These are phyloP conservation scores for Hiodon tergisus DNA, from an alignment of 2,113 vertebrate species.

Conservation along the genomic window DNA sequence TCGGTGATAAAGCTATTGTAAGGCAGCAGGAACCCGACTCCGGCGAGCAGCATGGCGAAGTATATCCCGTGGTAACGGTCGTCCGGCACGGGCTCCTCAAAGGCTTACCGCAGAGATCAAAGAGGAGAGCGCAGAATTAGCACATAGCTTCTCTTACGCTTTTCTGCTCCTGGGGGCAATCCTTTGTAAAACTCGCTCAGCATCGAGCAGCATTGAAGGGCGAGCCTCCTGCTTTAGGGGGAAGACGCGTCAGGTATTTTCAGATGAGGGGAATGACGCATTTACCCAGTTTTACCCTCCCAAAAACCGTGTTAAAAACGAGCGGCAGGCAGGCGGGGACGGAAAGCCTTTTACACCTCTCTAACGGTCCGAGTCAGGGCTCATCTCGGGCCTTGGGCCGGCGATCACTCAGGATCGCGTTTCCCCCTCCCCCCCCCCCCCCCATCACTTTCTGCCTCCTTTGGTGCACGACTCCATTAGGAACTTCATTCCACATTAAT, in stretches of 20 bases:
- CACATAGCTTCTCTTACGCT: too few relatives aligned
- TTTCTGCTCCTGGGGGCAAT: not conserved
- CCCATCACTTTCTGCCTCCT: not conserved
- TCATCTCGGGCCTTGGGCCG: not conserved
- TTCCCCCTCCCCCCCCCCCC: not conserved
- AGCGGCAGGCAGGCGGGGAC: too few relatives aligned
- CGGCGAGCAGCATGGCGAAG: slow-evolving; percentile 93
- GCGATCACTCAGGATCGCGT: not conserved
- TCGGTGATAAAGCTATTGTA: slow-evolving; percentile 99
- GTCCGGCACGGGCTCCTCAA: slow-evolving; percentile 76
- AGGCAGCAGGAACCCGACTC: slow-evolving; percentile 92
- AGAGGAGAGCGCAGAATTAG: not conserved
- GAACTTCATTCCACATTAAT: slow-evolving; percentile 8
- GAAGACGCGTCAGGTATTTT: not conserved
- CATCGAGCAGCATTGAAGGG: not conserved
- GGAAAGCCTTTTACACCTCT: not conserved
- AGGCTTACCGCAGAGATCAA: slow-evolving; percentile 45
- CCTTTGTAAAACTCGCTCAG: not conserved
- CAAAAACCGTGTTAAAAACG: too few relatives aligned
- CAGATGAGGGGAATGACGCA: not conserved
- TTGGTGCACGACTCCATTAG: slow-evolving; percentile 18
- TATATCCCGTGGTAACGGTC: slow-evolving; percentile 95
- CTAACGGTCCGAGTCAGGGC: not conserved
- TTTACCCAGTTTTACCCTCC: not conserved
- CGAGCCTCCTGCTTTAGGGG: not conserved